These are phyloP conservation scores for Nymphalis io DNA, from an alignment of 1,140 invertebrate genomes.

Conservation along the genomic window DNA sequence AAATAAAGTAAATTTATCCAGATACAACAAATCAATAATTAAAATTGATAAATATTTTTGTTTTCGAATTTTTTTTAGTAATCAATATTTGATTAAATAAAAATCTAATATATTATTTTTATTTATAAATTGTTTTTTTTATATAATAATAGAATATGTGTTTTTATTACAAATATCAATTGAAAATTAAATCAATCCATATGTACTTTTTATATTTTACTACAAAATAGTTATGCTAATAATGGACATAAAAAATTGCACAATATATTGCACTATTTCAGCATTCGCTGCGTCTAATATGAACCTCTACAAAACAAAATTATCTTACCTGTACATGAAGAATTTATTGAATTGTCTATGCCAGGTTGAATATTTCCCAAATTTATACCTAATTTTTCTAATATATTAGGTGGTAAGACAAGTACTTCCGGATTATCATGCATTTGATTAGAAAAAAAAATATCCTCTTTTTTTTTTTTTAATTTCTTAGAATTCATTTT, in stretches of 20 bases:
- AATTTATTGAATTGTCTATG: conserved; percentile 1
- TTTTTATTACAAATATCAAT: not conserved
- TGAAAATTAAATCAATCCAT: not conserved
- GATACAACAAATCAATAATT: no score
- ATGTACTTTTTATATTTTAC: no score
- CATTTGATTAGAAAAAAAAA: conserved; percentile 36
- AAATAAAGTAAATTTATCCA: no score
- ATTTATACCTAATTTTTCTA: conserved; percentile 73
- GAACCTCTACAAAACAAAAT: not conserved
- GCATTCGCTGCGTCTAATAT: no score
- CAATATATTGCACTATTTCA: no score
- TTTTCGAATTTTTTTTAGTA: no score
- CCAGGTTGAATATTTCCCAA: conserved; percentile 47
- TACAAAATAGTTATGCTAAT: no score
- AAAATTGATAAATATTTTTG: no score
- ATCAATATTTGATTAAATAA: not conserved
- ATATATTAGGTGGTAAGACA: conserved; percentile 71
- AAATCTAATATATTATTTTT: not conserved
- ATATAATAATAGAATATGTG: not conserved
- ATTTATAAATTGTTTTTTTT: not conserved
- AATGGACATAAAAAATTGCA: no score
- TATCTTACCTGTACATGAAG: conserved; percentile 13
- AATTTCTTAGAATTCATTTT: conserved; percentile 42
- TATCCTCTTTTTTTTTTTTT: conserved; percentile 41
- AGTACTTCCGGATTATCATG: conserved; percentile 57